Conservation (phyloP, 2,888 invertebrate genomes). For the Caenorhabditis zanzibari region DNA sequence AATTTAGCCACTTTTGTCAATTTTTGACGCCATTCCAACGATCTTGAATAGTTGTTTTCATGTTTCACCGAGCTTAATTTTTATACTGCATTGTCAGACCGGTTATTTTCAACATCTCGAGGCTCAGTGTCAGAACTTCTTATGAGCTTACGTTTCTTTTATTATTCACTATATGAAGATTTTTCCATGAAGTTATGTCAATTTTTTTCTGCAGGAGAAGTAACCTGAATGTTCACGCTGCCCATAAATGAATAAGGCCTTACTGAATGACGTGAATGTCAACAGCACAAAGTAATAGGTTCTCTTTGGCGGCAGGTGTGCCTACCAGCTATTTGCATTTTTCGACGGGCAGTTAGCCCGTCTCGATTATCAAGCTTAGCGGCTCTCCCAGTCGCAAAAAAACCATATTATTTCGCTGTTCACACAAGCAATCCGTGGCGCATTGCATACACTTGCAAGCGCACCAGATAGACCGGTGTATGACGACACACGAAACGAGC, state of each 20-base stretch:
- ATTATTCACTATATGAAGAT: not conserved
- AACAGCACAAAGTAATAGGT: constrained; percentile 21
- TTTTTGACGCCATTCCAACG: not conserved
- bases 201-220: too few species aligned
- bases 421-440: constrained; percentile 58
- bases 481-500: constrained; percentile 58
- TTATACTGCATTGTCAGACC: constrained; percentile 21
- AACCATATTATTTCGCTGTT: constrained; percentile 65
- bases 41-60: constrained; percentile 29
- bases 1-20: not conserved
- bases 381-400: constrained; percentile 26
- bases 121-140: constrained; percentile 40
- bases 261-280: constrained; percentile 41
- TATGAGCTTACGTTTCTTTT: constrained; percentile 27
- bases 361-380: constrained; percentile 63
- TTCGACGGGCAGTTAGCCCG: constrained; percentile 51
- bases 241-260: not conserved
- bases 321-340: constrained; percentile 61
- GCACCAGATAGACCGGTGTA: constrained; percentile 60
- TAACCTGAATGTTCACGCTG: not conserved
- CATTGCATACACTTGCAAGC: constrained; percentile 38
- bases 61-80: constrained; percentile 33
- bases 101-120: constrained; percentile 49
- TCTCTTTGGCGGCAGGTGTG: constrained; percentile 41
- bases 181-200: too few species aligned